Conservation (phyloP, 2,888 invertebrate species). For the Eupithecia dodoneata region DNA sequence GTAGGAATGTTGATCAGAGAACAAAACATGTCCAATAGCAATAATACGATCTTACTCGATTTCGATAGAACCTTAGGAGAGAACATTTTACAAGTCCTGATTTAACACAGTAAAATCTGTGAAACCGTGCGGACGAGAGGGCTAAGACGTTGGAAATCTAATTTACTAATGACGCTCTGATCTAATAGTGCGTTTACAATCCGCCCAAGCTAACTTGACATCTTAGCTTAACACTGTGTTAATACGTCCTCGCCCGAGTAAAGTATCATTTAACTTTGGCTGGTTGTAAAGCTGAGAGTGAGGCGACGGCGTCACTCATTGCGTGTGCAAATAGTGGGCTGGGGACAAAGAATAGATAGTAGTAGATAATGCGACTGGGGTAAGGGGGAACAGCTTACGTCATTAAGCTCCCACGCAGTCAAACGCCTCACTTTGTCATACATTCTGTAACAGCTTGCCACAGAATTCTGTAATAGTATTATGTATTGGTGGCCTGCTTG, state of each 20-base stretch:
- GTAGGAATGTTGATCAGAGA: no score
- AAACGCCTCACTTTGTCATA: slow-evolving; percentile 2
- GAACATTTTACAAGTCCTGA: no score
- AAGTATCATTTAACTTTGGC: not conserved
- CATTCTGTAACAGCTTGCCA: slow-evolving; percentile 9
- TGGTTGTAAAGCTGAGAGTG: not conserved
- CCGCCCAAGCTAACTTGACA: slow-evolving; percentile 1
- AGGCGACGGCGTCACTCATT: slow-evolving; percentile 58
- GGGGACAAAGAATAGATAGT: slow-evolving; percentile 25
- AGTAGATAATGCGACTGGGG: not conserved
- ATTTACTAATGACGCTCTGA: not conserved
- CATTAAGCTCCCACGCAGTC: slow-evolving; percentile 9
- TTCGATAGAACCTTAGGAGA: no score
- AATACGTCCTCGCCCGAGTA: not conserved
- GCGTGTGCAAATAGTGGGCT: slow-evolving; percentile 50
- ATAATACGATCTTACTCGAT: no score
- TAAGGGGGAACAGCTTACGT: slow-evolving; percentile 1
- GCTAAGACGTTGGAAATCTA: not conserved
- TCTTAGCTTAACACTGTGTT: not conserved
- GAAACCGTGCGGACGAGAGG: not conserved
- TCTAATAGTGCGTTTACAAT: not conserved
- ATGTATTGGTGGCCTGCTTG: not conserved
- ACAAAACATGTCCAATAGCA: no score
- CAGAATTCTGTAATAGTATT: not conserved
- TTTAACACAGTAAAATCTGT: not conserved